These are phyloP conservation scores for Pedetes capensis DNA, from an alignment of 2,113 vertebrate species.

Conservation along the genomic window DNA sequence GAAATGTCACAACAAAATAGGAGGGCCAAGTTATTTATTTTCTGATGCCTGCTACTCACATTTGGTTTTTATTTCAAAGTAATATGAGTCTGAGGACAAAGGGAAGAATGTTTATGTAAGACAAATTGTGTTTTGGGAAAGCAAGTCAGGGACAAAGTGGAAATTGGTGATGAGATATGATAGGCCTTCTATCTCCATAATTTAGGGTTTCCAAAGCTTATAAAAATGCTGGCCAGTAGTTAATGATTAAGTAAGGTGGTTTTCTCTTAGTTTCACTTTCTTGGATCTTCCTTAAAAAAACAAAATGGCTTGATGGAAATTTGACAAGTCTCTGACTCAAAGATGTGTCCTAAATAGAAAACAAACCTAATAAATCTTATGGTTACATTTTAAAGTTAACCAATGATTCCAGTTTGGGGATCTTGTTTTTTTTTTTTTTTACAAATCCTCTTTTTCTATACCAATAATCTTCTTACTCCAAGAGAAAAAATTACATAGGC, in stretches of 20 bases:
- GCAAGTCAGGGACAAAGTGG: background rate
- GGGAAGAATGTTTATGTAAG: background rate
- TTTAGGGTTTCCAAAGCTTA: background rate
- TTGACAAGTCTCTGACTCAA: background rate
- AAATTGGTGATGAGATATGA: background rate
- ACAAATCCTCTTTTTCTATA: background rate
- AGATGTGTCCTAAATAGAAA: background rate
- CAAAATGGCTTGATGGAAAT: background rate
- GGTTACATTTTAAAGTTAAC: constrained; percentile 1
- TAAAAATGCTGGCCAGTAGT: background rate
- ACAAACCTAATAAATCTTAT: background rate
- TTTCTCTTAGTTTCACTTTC: background rate
- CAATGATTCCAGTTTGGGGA: background rate
- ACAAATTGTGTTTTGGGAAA: constrained; percentile 45
- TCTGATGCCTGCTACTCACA: background rate
- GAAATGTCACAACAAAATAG: background rate
- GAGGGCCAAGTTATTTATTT: background rate
- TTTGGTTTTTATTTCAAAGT: constrained; percentile 31
- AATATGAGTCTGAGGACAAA: background rate
- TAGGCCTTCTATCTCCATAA: background rate
- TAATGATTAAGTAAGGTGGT: background rate
- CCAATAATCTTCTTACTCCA: background rate
- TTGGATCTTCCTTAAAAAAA: background rate
- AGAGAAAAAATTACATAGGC: background rate
- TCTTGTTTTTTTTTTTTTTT: background rate